Conservation (phyloP, 2,888 invertebrate genomes). For the Dyspetes luteomarginatus region DNA sequence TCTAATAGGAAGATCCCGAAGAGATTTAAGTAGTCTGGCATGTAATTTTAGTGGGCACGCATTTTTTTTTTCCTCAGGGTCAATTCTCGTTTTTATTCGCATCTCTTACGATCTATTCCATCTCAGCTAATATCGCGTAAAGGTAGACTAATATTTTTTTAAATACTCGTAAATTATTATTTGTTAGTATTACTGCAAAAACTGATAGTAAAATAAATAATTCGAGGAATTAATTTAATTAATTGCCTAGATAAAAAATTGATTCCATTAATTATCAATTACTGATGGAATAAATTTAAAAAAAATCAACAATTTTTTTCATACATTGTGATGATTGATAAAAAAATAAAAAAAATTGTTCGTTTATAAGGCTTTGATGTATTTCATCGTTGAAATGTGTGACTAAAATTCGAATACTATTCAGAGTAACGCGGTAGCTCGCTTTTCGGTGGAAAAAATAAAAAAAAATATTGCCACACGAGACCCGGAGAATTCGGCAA, state of each 20-base stretch:
- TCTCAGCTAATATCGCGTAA: not conserved
- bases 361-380: not conserved
- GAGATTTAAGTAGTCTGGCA: slow-evolving; percentile 70
- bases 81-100: not conserved
- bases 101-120: not conserved
- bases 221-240: not conserved
- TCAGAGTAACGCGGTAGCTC: slow-evolving; percentile 47
- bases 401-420: not conserved
- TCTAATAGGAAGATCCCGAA: slow-evolving; percentile 60
- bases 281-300: not conserved
- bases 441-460: not conserved
- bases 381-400: not conserved
- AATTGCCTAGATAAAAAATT: not conserved
- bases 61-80: not conserved
- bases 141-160: not conserved
- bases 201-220: no score
- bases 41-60: not conserved
- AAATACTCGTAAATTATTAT: not conserved
- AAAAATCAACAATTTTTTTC: not conserved
- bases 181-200: not conserved
- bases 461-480: slow-evolving; percentile 31
- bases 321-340: not conserved
- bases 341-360: not conserved
- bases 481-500: slow-evolving; percentile 33
- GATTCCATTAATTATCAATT: not conserved